A percentile compares a stretch with the other conserved stretches of the same genome.
Evolutionary conservation across 2,797 vertebrate species (phyloP).

Genomic region (Propithecus perrieri): DNA sequence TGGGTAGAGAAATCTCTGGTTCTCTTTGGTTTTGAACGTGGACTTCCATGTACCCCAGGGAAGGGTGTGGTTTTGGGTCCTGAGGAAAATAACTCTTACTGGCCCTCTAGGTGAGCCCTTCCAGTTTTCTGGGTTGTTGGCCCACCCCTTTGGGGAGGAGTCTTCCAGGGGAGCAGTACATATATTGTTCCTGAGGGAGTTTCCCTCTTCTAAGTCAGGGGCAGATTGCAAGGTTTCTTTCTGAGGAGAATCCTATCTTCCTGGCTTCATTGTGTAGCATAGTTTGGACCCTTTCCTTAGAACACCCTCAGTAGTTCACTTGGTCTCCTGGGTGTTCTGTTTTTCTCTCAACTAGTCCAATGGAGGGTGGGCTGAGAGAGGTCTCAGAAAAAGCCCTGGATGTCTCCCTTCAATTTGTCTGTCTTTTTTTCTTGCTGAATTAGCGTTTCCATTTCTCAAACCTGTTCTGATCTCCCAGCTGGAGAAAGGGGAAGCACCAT

Average conservation of each 20-base stretch:
- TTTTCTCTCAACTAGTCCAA: neutral
- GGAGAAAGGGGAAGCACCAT: conserved; percentile 27
- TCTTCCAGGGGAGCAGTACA: neutral
- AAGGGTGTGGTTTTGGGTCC: neutral
- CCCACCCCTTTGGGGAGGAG: neutral
- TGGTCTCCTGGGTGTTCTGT: neutral
- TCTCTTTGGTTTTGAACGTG: neutral
- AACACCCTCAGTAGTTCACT: neutral
- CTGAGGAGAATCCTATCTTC: neutral
- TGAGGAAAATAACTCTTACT: neutral
- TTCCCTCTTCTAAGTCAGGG: neutral
- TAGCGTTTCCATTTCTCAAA: neutral
- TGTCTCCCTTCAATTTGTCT: neutral
- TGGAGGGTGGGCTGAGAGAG: neutral
- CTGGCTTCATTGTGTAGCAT: neutral
- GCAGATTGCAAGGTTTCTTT: neutral
- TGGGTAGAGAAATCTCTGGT: neutral
- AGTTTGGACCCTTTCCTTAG: neutral
- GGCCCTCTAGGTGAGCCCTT: neutral
- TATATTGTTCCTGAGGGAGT: neutral
- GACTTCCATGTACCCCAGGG: neutral
- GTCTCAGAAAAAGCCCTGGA: neutral
- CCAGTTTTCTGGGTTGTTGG: neutral
- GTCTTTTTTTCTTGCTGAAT: neutral
- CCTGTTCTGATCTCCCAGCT: conserved; percentile 55